Conservation (phyloP, 2,797 vertebrate species). For the Neosilurus hyrtlii region DNA sequence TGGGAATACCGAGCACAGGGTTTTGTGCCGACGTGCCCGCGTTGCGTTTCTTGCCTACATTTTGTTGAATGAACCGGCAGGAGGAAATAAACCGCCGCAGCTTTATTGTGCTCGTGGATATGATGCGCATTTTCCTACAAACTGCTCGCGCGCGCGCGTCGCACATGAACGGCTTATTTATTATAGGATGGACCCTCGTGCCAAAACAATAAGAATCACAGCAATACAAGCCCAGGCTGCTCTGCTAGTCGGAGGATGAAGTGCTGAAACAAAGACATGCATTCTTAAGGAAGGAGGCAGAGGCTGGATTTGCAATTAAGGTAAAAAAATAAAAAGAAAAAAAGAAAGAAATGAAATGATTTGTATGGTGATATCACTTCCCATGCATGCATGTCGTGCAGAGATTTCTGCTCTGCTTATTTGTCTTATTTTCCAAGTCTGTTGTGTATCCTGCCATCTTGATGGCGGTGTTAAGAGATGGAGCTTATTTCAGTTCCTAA, state of each 20-base stretch:
- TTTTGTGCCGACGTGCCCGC: constrained; percentile 47
- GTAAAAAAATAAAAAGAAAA: constrained; percentile 16
- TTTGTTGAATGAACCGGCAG: constrained; percentile 50
- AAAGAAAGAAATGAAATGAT: background rate
- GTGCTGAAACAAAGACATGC: constrained; percentile 58
- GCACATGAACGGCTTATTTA: constrained; percentile 11
- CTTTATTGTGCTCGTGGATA: constrained; percentile 4
- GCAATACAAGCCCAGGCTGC: background rate
- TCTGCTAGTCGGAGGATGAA: constrained; percentile 39
- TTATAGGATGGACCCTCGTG: constrained; percentile 42
- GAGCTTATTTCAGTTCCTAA: constrained; percentile 29
- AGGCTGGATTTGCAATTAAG: constrained; percentile 38
- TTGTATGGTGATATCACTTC: background rate
- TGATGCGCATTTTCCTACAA: constrained; percentile 10
- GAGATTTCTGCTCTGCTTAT: background rate
- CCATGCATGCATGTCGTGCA: constrained; percentile 10
- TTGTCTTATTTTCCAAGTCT: constrained; percentile 39
- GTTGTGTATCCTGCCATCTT: constrained; percentile 50
- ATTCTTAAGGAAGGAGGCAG: constrained; percentile 35
- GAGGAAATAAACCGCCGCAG: constrained; percentile 50
- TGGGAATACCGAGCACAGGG: constrained; percentile 33
- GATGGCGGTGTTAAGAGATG: constrained; percentile 40
- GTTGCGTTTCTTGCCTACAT: too few species aligned
- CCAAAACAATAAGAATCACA: background rate
- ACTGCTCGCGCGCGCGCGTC: constrained; percentile 20